A percentile compares a stretch with the other conserved stretches of the same genome.
Evolutionary conservation across 2,113 vertebrate genomes (phyloP).

Genomic region (Piprites chloris): DNA sequence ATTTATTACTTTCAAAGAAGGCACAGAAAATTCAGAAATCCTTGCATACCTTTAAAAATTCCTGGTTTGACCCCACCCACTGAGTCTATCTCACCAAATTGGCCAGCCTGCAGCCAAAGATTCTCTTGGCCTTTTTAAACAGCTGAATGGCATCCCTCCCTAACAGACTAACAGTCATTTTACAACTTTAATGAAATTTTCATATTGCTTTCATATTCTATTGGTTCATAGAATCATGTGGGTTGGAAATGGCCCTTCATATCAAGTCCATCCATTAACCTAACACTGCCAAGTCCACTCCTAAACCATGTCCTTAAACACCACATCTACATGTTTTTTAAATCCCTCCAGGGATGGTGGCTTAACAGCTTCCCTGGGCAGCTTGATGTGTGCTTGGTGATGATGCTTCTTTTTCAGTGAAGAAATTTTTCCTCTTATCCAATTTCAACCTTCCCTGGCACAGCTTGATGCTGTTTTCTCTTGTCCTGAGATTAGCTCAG

Average conservation of each 20-base stretch:
- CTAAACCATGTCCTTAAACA: neutral
- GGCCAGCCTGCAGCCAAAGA: too few species aligned
- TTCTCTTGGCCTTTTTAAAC: neutral
- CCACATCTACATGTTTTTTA: neutral
- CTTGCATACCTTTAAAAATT: neutral
- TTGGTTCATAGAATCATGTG: neutral
- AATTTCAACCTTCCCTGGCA: neutral
- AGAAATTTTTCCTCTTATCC: neutral
- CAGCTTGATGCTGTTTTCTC: neutral
- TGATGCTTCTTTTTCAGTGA: neutral
- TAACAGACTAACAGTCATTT: neutral
- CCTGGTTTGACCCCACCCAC: neutral
- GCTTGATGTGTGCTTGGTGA: neutral
- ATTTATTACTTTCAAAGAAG: neutral
- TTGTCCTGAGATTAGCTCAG: neutral
- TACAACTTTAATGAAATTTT: neutral
- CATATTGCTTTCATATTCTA: neutral
- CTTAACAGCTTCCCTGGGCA: neutral
- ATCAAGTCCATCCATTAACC: neutral
- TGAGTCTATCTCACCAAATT: neutral
- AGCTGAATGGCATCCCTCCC: neutral
- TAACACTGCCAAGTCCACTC: neutral
- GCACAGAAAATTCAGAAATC: neutral
- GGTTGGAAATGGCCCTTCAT: neutral
- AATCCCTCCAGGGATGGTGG: neutral